Conservation (phyloP, 2,797 vertebrate genomes). For the Meda fulgida region DNA sequence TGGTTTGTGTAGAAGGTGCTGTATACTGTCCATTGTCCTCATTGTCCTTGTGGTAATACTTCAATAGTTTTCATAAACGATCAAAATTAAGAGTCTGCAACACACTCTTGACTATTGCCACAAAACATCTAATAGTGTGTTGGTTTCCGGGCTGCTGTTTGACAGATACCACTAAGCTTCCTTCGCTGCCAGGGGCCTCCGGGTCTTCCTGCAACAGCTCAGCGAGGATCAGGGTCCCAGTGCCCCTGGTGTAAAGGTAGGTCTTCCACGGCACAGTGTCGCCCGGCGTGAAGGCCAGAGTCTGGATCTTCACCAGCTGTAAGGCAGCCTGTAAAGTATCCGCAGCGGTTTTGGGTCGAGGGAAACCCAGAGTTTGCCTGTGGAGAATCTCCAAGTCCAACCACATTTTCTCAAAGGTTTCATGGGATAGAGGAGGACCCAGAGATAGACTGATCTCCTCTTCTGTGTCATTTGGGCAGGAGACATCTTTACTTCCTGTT, state of each 20-base stretch:
- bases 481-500: conserved; percentile 31
- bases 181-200: background rate
- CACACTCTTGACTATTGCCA: conserved; percentile 78
- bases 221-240: conserved; percentile 81
- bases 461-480: conserved; percentile 20
- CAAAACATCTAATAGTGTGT: conserved; percentile 74
- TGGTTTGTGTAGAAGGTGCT: background rate
- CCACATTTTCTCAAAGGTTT: conserved; percentile 90
- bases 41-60: background rate
- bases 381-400: conserved; percentile 71
- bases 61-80: conserved; percentile 9
- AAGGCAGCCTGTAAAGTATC: conserved; percentile 87
- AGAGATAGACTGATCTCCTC: conserved; percentile 68
- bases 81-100: conserved; percentile 71
- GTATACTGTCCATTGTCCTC: background rate
- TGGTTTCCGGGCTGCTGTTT: conserved; percentile 80
- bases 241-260: conserved; percentile 85
- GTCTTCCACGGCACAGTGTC: conserved; percentile 87
- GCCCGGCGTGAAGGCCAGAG: conserved; percentile 87
- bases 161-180: conserved; percentile 76
- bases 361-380: conserved; percentile 72
- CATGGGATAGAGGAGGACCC: conserved; percentile 79
- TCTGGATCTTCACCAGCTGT: conserved; percentile 89
- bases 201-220: conserved; percentile 79
- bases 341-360: conserved; percentile 68